phyloP scores from a whole-genome alignment of 2,113 vertebrate species.

The Mionectes macconnelli region DNA sequence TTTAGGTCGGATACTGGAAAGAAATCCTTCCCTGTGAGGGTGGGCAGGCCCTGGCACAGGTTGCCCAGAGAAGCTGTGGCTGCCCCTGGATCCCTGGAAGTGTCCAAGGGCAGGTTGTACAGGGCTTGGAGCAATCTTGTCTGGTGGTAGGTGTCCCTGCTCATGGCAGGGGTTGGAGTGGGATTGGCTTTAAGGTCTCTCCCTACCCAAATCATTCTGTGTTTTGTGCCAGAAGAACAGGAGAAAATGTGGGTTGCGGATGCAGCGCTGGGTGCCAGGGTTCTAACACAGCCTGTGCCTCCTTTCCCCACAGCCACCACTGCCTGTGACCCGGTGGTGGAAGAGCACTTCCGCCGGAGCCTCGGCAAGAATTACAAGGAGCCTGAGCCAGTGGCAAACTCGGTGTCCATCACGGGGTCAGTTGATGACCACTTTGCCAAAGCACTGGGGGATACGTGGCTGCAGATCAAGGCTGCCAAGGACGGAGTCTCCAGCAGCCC shows the following conservation, averaged over 20 bases:
- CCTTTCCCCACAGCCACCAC: constrained; percentile 73
- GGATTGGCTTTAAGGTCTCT: no score
- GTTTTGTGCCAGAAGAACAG: accelerated
- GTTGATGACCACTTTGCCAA: constrained; percentile 99
- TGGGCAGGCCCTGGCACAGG: background rate
- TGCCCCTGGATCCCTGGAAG: background rate
- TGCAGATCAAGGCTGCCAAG: constrained; percentile 95
- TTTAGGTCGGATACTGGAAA: accelerated
- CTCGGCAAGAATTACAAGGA: constrained; percentile 98
- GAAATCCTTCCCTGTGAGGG: accelerated
- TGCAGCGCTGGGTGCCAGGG: accelerated
- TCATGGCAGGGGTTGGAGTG: background rate
- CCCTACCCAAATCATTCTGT: no score
- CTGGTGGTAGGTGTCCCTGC: accelerated
- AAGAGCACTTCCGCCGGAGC: constrained; percentile 98
- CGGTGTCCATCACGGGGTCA: constrained; percentile 96
- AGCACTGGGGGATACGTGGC: constrained; percentile 96
- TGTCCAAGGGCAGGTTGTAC: accelerated
- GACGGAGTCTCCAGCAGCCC: constrained; percentile 84
- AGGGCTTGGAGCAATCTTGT: background rate
- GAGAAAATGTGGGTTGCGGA: accelerated
- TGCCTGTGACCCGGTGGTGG: constrained; percentile 93
- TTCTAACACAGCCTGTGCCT: background rate
- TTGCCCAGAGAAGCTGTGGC: background rate
- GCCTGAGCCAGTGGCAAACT: constrained; percentile 90